Evolutionary conservation across 2,113 vertebrate genomes (phyloP).

Genomic region (Rynchops niger): DNA sequence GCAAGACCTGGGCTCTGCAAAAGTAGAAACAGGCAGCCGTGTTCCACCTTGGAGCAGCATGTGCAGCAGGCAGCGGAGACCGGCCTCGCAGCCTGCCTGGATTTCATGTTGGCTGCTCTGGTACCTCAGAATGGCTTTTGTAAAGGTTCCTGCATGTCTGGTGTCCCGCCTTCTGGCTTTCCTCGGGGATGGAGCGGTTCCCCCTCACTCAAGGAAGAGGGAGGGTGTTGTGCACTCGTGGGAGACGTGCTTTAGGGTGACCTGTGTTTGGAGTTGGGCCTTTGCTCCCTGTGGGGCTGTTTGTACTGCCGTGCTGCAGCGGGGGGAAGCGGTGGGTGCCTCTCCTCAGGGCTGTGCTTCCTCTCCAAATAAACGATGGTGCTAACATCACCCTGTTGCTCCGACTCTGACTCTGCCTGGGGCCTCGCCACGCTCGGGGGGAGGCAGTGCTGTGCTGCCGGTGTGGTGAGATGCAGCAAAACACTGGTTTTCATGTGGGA

Average conservation of each 20-base stretch:
- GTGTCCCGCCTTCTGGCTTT: not conserved
- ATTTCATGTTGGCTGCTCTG: not conserved
- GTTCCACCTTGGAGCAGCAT: not conserved
- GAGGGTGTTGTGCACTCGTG: rapidly evolving
- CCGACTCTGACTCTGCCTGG: not conserved
- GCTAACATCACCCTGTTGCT: not conserved
- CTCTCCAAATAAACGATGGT: conserved; percentile 42
- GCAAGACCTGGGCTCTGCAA: not conserved
- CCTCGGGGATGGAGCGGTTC: not conserved
- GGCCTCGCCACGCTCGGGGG: rapidly evolving
- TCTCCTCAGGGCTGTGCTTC: not conserved
- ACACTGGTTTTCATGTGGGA: rapidly evolving
- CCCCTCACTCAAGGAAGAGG: not conserved
- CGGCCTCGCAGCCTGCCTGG: not conserved
- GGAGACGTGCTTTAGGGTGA: not conserved
- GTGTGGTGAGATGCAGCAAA: not conserved
- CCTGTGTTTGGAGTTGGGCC: not conserved
- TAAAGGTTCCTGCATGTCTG: not conserved
- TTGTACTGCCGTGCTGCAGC: not conserved
- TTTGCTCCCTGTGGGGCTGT: not conserved
- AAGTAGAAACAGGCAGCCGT: not conserved
- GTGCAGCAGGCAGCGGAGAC: not conserved
- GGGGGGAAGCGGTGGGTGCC: rapidly evolving
- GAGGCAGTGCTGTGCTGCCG: not conserved
- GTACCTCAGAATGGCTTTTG: not conserved